A percentile compares a stretch with the other conserved stretches of the same genome.
Evolutionary conservation across 2,797 vertebrate species (phyloP).

Genomic region (Falco rusticolus): DNA sequence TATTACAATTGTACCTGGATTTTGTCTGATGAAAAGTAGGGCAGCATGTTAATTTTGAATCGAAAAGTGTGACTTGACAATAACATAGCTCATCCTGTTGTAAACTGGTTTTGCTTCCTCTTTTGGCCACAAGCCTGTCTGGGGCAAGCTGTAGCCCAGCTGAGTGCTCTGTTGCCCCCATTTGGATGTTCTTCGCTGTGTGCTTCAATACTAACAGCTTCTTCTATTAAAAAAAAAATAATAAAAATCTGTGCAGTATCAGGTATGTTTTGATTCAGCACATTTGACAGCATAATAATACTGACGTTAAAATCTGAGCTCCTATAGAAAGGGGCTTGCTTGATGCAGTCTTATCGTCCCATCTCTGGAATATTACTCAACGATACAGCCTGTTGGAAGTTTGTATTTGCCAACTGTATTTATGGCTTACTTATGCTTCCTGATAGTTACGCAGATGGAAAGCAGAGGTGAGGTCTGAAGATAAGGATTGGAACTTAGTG

Average conservation of each 20-base stretch:
- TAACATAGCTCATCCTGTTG: background rate
- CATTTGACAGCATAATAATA: background rate
- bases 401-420: background rate
- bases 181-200: background rate
- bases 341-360: background rate
- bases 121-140: background rate
- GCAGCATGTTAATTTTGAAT: background rate
- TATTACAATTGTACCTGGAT: background rate
- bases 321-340: background rate
- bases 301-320: background rate
- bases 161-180: background rate
- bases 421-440: background rate
- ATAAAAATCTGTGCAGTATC: background rate
- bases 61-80: background rate
- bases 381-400: background rate
- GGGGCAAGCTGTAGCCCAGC: background rate
- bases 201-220: background rate
- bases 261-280: background rate
- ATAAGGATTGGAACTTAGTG: background rate
- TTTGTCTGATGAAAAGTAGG: background rate
- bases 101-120: slow-evolving; percentile 17
- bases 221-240: background rate
- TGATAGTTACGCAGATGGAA: background rate
- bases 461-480: background rate
- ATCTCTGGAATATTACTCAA: background rate